Evolutionary conservation across 30 jellyfish, hydroid and myxozoan genomes (phyloP).

Genomic region (Turritopsis dohrnii): DNA sequence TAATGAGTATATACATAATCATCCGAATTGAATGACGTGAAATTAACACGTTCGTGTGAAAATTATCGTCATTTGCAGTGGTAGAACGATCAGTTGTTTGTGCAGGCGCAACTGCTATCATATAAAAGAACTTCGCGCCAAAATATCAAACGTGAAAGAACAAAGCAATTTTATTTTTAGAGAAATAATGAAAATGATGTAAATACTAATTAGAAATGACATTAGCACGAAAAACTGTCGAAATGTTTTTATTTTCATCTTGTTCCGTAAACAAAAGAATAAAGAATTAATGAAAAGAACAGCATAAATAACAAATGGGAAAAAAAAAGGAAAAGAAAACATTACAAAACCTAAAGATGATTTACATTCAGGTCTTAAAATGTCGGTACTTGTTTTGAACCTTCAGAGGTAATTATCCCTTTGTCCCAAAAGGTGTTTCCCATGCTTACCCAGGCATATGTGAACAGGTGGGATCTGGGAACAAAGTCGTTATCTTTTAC

Average conservation of each 20-base stretch:
- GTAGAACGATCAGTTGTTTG: neutral
- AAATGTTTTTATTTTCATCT: neutral
- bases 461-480: neutral
- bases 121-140: neutral
- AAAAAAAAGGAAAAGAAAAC: neutral
- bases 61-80: neutral
- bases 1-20: neutral
- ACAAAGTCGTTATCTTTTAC: neutral
- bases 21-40: neutral
- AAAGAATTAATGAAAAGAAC: neutral
- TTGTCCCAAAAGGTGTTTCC: neutral
- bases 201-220: neutral
- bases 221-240: neutral
- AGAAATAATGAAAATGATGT: neutral
- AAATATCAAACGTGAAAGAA: neutral
- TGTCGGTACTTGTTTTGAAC: slow-evolving; percentile 4
- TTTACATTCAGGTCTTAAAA: slow-evolving; percentile 3
- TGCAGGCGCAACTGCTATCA: neutral
- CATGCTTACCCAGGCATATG: neutral
- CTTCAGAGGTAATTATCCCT: neutral
- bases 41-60: neutral
- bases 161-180: neutral
- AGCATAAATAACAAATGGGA: neutral
- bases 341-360: neutral
- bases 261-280: neutral